Percentiles rank a stretch among this genome's conserved stretches.
phyloP scores from a whole-genome alignment of 1,140 invertebrate species.

The Monomorium pharaonis region DNA sequence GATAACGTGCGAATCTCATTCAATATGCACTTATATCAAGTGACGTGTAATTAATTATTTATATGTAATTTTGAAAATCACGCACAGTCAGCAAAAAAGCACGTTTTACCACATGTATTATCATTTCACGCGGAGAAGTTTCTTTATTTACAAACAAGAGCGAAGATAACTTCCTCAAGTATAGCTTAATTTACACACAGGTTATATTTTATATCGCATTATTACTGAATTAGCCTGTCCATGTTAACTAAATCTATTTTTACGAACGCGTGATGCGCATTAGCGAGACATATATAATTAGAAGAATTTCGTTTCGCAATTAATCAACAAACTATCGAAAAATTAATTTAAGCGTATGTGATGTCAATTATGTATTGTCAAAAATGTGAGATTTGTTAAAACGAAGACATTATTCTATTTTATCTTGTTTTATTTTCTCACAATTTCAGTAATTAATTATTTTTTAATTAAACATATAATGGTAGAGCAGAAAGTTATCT shows the following conservation, averaged over 20 bases:
- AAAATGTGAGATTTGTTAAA: background rate
- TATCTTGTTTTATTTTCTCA: background rate
- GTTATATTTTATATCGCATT: background rate
- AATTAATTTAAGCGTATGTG: background rate
- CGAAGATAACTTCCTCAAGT: constrained; percentile 45
- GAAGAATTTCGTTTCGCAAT: background rate
- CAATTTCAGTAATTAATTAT: background rate
- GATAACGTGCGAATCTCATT: background rate
- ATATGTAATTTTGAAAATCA: background rate
- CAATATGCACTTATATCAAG: background rate
- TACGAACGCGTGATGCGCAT: background rate
- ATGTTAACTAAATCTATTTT: background rate
- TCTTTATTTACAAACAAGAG: constrained; percentile 67
- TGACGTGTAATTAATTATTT: constrained; percentile 7
- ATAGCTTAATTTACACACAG: background rate
- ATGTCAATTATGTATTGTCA: background rate
- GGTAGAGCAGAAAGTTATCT: background rate
- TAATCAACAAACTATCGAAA: background rate
- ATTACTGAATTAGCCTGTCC: background rate
- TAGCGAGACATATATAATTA: background rate
- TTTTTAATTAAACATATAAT: background rate
- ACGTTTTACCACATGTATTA: background rate
- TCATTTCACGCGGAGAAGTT: background rate
- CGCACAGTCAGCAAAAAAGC: background rate
- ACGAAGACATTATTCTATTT: background rate